phyloP scores from a whole-genome alignment of 1,140 invertebrate species.

The Scylla paramamosain region DNA sequence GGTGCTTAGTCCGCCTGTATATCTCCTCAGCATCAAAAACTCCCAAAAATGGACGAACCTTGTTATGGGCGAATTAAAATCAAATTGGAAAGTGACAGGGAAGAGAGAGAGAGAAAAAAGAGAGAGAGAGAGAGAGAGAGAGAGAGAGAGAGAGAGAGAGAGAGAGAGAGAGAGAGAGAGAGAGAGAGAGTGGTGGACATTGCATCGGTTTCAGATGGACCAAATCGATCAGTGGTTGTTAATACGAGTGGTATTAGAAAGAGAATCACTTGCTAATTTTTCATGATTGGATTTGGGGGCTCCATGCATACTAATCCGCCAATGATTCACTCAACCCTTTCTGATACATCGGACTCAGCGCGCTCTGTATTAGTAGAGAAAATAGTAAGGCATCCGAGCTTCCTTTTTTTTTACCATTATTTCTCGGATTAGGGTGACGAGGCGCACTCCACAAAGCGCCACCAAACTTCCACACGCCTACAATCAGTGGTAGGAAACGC shows the following conservation, averaged over 20 bases:
- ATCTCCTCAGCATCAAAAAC: background rate
- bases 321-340: conserved; percentile 60
- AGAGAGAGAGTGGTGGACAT: no score
- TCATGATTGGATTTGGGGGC: conserved; percentile 65
- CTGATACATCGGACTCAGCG: conserved; percentile 32
- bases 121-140: no score
- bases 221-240: conserved; percentile 46
- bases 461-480: no score
- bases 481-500: no score
- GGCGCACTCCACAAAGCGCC: background rate
- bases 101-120: background rate
- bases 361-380: background rate
- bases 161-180: no score
- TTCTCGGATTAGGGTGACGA: background rate
- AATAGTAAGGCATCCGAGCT: background rate
- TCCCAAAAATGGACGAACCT: background rate
- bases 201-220: background rate
- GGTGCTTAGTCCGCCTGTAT: background rate
- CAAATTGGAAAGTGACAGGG: background rate
- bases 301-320: conserved; percentile 61
- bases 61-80: background rate
- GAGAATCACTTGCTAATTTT: conserved; percentile 67
- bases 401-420: background rate
- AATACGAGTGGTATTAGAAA: conserved; percentile 47
- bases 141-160: no score